Evolutionary conservation across 2,797 vertebrate species (phyloP).

Genomic region (Mionectes olivaceus): DNA sequence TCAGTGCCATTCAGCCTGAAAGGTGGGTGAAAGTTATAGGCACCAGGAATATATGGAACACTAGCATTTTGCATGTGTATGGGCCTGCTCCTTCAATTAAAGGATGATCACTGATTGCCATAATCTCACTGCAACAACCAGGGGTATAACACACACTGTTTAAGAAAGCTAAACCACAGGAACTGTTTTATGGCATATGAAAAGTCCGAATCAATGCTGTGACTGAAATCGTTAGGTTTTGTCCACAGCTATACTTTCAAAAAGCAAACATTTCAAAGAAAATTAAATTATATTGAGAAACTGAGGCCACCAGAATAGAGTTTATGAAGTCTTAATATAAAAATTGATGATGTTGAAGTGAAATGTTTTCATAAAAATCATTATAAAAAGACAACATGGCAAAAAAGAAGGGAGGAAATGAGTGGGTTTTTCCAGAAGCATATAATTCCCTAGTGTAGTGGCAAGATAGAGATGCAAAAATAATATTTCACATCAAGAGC

Average conservation of each 20-base stretch:
- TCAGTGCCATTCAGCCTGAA: not conserved
- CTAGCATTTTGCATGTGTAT: not conserved
- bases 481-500: not conserved
- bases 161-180: not conserved
- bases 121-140: not conserved
- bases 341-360: not conserved
- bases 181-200: not conserved
- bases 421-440: not conserved
- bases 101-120: conserved; percentile 5
- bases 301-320: not conserved
- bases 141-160: not conserved
- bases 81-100: not conserved
- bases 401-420: not conserved
- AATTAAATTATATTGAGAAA: not conserved
- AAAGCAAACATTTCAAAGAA: not conserved
- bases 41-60: not conserved
- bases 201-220: not conserved
- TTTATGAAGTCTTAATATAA: not conserved
- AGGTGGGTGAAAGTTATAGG: conserved; percentile 3
- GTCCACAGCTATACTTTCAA: not conserved
- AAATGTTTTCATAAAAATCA: not conserved
- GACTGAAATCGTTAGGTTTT: not conserved
- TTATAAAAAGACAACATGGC: not conserved
- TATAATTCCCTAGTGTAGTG: not conserved
- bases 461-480: not conserved